These are phyloP conservation scores for Brachyhypopomus occidentalis DNA, from an alignment of 2,113 vertebrate species.

Conservation along the genomic window DNA sequence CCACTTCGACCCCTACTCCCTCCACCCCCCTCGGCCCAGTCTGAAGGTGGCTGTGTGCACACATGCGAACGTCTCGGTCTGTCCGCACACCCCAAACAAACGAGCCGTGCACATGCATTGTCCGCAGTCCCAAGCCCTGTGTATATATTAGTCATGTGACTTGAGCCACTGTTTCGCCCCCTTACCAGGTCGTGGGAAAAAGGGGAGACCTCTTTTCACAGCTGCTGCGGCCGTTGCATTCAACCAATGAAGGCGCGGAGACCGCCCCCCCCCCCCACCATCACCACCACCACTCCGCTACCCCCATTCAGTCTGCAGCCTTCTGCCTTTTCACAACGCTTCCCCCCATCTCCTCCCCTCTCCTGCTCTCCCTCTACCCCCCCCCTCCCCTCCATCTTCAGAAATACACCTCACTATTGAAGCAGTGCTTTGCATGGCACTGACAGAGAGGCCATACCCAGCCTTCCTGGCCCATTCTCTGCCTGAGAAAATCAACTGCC, in stretches of 20 bases:
- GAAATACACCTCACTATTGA: conserved; percentile 82
- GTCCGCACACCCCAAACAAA: conserved; percentile 54
- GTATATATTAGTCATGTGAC: conserved; percentile 84
- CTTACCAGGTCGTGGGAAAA: conserved; percentile 89
- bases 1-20: no score
- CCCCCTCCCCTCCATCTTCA: conserved; percentile 68
- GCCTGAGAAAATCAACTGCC: conserved; percentile 51
- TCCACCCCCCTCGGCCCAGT: conserved; percentile 47
- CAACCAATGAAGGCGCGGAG: conserved; percentile 79
- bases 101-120: conserved; percentile 62
- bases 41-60: conserved; percentile 59
- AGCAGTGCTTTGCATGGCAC: conserved; percentile 69
- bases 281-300: conserved; percentile 47
- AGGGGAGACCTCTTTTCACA: conserved; percentile 91
- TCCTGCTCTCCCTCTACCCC: conserved; percentile 64
- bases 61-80: conserved; percentile 42
- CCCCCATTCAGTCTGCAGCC: conserved; percentile 66
- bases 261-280: conserved; percentile 52
- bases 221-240: conserved; percentile 85
- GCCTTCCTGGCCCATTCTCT: conserved; percentile 60
- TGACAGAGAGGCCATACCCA: conserved; percentile 68
- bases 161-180: conserved; percentile 77
- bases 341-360: conserved; percentile 55
- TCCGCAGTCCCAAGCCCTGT: conserved; percentile 76
- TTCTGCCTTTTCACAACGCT: conserved; percentile 68